Conservation (phyloP, 2,888 invertebrate species). For the Conus canariensis region DNA sequence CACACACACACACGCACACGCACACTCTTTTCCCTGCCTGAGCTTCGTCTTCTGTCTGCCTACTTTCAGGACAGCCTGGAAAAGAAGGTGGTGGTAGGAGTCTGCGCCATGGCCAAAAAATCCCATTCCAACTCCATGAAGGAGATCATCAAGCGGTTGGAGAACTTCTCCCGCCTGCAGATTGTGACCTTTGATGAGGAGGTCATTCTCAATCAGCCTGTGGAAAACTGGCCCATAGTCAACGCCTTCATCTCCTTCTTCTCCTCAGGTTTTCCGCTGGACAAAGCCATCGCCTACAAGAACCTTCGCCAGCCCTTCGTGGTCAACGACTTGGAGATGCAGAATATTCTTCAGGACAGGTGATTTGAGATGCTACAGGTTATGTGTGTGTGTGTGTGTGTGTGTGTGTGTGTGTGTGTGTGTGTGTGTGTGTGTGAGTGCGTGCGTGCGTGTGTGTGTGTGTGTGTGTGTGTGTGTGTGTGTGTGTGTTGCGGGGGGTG, state of each 20-base stretch:
- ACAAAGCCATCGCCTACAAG: slow-evolving; percentile 98
- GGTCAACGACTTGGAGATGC: slow-evolving; percentile 98
- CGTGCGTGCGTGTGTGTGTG: too few species aligned
- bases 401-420: neutral
- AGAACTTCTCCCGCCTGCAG: slow-evolving; percentile 88
- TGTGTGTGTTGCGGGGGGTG: neutral
- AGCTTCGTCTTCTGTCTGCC: too few species aligned
- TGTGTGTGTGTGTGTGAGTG: neutral
- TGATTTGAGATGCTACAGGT: slow-evolving; percentile 46
- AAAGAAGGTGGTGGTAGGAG: slow-evolving; percentile 89
- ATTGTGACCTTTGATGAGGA: slow-evolving; percentile 96
- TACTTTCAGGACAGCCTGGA: slow-evolving; percentile 42
- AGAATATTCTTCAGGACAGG: slow-evolving; percentile 95
- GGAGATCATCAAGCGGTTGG: slow-evolving; percentile 96
- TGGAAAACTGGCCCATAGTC: slow-evolving; percentile 98
- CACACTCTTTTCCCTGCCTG: too few species aligned
- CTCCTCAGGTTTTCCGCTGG: slow-evolving; percentile 98
- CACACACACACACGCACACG: too few species aligned
- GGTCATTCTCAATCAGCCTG: slow-evolving; percentile 95
- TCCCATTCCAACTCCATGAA: slow-evolving; percentile 99
- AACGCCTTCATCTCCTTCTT: slow-evolving; percentile 99
- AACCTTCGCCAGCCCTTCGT: slow-evolving; percentile 95
- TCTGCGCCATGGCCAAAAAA: slow-evolving; percentile 99
- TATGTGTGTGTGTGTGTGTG: neutral
- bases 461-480: neutral